Conservation (phyloP, 23 tunicate genomes). For the Styela clava region DNA sequence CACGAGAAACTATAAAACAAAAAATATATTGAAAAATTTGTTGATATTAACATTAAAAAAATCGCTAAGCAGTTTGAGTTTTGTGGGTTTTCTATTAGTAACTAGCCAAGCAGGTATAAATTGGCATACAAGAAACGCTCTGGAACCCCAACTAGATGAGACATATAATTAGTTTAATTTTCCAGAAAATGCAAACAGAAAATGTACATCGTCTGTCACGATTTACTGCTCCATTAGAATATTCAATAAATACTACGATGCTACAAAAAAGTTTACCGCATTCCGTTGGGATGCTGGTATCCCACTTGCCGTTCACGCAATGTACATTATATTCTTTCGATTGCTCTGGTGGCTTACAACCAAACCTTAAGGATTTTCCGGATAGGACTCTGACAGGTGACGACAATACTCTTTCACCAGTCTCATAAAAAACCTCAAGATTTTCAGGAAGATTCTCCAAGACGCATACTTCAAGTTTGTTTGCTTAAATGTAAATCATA, state of each 20-base stretch:
- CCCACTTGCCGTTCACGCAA: conserved; percentile 1
- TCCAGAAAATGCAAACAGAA: too few species aligned
- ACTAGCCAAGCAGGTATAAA: too few species aligned
- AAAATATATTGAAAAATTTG: neutral
- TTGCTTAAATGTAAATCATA: neutral
- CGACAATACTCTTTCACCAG: neutral
- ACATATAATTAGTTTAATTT: too few species aligned
- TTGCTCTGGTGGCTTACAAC: neutral
- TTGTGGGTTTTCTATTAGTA: too few species aligned
- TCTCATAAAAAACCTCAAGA: conserved; percentile 5
- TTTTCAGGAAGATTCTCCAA: neutral
- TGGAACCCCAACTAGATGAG: too few species aligned
- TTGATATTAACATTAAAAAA: too few species aligned
- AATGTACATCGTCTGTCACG: too few species aligned
- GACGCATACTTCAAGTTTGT: neutral
- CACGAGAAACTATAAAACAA: neutral
- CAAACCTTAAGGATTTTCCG: neutral
- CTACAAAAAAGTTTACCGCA: conserved; percentile 7
- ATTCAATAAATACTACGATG: too few species aligned
- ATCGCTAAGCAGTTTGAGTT: too few species aligned
- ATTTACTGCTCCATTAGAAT: too few species aligned
- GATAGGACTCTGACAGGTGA: conserved; percentile 10
- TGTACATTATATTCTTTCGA: neutral
- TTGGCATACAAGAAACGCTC: too few species aligned
- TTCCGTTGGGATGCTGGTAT: neutral